Base-by-base conservation (phyloP, 1,140 invertebrate species). In the Cylas formicarius region DNA sequence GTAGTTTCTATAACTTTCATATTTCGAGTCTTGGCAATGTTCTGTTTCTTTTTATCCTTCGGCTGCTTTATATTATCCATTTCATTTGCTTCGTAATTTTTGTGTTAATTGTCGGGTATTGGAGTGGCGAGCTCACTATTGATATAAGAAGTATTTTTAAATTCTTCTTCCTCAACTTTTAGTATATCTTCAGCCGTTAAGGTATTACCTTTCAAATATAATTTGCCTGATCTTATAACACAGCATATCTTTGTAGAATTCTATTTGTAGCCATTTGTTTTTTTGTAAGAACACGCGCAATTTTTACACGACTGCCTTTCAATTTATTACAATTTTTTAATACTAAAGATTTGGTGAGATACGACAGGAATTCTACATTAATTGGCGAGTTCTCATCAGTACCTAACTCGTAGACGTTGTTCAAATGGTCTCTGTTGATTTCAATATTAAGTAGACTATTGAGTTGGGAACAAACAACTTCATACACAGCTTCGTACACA, bases 401-500 rank as follows among this genome's bases (percentile, higher is more conserved):
- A 2, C 18, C 34, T 6, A 2, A 13, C 3, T 10, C 10, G 13
- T 0, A 36, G n/a, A 19, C 23, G 13, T 36, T 36, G 11, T 36
- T 36, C 4, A 36, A 17, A 2, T 19, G 18, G 16, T 13, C 23
- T 17, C 14, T 11, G 13, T 21, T 21, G 20, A 36, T 1, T 36
- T 36, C 34, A 36, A 36, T 36, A 8, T 36, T 0, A 2, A 35
- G 22, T n/a, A 21, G 34, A 36, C 23, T 6, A 21, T 36, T 36
- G 8, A 36, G 9, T 16, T 21, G 23, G 3, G 7, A 6, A 9
- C 20, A 21, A 21, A 36, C 23, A 19, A n/a, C n/a, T n/a, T n/a
- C n/a, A n/a, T n/a, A n/a, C n/a, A n/a, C n/a, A n/a, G n/a, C n/a
- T n/a, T n/a, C n/a, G n/a, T n/a, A n/a, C n/a, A n/a, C n/a, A n/a